Evolutionary conservation across 2,113 vertebrate species (phyloP), one percentile per base, ranked within the genome.

Genomic region (Ploceus nigricollis): DNA sequence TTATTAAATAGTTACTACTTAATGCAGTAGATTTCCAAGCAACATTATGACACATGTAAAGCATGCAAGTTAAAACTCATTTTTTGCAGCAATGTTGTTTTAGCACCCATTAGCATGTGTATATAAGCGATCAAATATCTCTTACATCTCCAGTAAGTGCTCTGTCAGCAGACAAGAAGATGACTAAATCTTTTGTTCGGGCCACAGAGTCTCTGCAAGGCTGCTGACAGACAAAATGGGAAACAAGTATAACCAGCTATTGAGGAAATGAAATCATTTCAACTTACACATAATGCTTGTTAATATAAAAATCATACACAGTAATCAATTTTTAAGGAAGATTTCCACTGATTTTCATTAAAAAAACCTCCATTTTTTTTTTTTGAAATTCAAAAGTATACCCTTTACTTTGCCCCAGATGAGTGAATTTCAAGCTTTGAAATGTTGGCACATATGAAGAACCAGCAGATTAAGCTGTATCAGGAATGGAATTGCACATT

Each of bases 221-320:
- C 75, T 94, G 96, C 95, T 94, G 91, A 96, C 95, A 94, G 94
- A 93, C 86, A 81, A 76, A 92, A 92, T 70, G 86, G 77, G 77
- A 87, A 97, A 91, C 90, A 86, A 96, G 95, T 71, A 87, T 54
- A 96, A 97, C 96, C 93, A 91, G 93, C 93, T 95, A 91, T 50
- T 70, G 73, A 92, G 85, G 95, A 97, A 96, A 91, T 97, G 91
- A 93, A 96, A 94, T 94, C 44, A 93, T 87, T 96, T 89, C 57
- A 70, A 66, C 47, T 94, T 92, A 50, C 33, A 4, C 61, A 27
- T 70, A 72, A 40, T 89, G 70, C 89, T 76, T 81, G 48, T 90
- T 92, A 87, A 63, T 87, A 78, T 66, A 71, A 87, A 92, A 91
- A 61, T 77, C 91, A 78, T 92, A 60, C 48, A 58, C 24, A 66